Conservation (phyloP, 1,140 invertebrate genomes). For the Rhynchophorus ferrugineus region DNA sequence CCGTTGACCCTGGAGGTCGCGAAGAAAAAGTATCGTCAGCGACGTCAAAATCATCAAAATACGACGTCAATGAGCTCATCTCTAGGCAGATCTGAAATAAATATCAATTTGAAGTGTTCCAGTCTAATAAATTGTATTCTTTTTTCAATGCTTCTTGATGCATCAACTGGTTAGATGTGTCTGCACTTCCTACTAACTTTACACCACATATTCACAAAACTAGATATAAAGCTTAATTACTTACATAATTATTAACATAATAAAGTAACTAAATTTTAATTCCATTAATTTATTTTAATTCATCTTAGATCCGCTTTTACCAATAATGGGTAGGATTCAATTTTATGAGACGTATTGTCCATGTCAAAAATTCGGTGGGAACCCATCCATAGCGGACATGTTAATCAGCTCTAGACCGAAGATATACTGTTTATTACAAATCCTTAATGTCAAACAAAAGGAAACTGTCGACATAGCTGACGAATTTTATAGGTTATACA, state of each 20-base stretch:
- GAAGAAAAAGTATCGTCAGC: too few relatives aligned
- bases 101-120: too few relatives aligned
- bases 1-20: too few relatives aligned
- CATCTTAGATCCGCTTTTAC: not conserved
- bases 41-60: too few relatives aligned
- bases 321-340: constrained; percentile 11
- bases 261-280: not conserved
- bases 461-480: constrained; percentile 24
- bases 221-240: not conserved
- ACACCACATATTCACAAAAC: not conserved
- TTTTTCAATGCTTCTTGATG: too few relatives aligned
- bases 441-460: constrained; percentile 20
- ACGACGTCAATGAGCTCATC: too few relatives aligned
- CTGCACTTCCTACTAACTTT: not conserved
- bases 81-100: too few relatives aligned
- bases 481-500: constrained; percentile 26
- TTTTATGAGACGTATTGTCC: constrained; percentile 10
- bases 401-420: constrained; percentile 31
- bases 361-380: constrained; percentile 7
- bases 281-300: not conserved
- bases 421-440: constrained; percentile 32
- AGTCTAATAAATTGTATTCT: too few relatives aligned
- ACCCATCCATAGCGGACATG: constrained; percentile 27
- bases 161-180: not conserved
- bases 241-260: not conserved